phyloP scores from a whole-genome alignment of 2,888 invertebrate genomes.

The Conistra vaccinii region DNA sequence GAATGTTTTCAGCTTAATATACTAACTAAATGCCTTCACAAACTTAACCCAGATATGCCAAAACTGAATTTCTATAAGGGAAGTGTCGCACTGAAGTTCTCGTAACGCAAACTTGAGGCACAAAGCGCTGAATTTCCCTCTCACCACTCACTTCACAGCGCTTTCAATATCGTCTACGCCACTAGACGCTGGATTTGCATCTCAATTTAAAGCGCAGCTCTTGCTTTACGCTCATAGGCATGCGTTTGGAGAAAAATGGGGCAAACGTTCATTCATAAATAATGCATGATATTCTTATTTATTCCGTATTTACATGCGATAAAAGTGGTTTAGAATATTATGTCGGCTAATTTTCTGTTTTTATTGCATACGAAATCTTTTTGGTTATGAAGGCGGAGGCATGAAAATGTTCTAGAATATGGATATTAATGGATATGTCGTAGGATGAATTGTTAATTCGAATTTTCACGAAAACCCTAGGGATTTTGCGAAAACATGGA shows the following conservation, averaged over 20 bases:
- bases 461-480: too few relatives aligned
- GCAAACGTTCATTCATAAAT: conserved; percentile 65
- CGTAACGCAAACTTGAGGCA: conserved; percentile 68
- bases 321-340: conserved; percentile 46
- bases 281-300: conserved; percentile 66
- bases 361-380: conserved; percentile 28
- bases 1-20: conserved; percentile 44
- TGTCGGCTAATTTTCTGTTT: conserved; percentile 32
- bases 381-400: not conserved
- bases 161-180: conserved; percentile 67
- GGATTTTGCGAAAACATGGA: too few relatives aligned
- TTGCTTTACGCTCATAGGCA: conserved; percentile 57
- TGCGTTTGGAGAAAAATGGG: conserved; percentile 59
- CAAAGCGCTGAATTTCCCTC: conserved; percentile 72
- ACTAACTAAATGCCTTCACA: conserved; percentile 45
- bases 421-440: too few relatives aligned
- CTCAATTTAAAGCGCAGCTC: conserved; percentile 70
- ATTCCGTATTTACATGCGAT: conserved; percentile 48
- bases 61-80: conserved; percentile 51
- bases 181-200: conserved; percentile 70
- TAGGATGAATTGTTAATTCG: too few relatives aligned
- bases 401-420: not conserved
- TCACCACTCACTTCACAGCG: conserved; percentile 58
- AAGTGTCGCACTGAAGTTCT: conserved; percentile 59
- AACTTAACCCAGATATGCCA: conserved; percentile 59